These are phyloP conservation scores for Drosophila histrio DNA, from an alignment of 2,888 invertebrate species.

Conservation along the genomic window DNA sequence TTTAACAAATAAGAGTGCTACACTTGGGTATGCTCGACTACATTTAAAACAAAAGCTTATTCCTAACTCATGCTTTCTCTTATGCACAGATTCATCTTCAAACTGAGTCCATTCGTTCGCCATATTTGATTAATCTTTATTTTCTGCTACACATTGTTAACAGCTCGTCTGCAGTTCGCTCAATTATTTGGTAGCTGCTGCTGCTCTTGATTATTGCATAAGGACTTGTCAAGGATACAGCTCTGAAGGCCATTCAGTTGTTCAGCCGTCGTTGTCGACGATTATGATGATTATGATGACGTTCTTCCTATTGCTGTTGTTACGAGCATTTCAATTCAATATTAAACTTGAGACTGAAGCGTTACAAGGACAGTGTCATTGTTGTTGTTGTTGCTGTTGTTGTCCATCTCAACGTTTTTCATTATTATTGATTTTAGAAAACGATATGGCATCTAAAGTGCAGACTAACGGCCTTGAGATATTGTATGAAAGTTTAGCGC, in stretches of 20 bases:
- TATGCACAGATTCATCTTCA: not conserved
- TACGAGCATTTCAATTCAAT: constrained; percentile 35
- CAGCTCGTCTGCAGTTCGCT: constrained; percentile 25
- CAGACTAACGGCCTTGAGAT: constrained; percentile 38
- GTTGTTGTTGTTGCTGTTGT: constrained; percentile 7
- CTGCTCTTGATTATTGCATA: constrained; percentile 68
- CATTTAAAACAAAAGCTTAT: no score
- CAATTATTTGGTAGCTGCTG: constrained; percentile 28
- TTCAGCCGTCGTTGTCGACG: constrained; percentile 39
- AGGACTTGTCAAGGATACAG: constrained; percentile 76
- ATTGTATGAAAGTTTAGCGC: not conserved
- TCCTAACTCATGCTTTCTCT: not conserved
- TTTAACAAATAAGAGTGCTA: constrained; percentile 27
- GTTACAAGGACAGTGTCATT: constrained; percentile 31
- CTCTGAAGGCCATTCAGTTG: constrained; percentile 70
- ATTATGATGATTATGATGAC: constrained; percentile 56
- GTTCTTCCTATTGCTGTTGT: constrained; percentile 9
- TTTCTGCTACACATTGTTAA: constrained; percentile 62
- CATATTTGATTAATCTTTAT: not conserved
- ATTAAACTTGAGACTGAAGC: constrained; percentile 27
- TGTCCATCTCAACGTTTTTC: constrained; percentile 12
- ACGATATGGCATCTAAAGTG: constrained; percentile 13
- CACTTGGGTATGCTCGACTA: not conserved
- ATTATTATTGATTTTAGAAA: constrained; percentile 62
- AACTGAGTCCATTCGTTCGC: not conserved